These are phyloP conservation scores for Myanophis thanlyinensis DNA, from an alignment of 2,113 vertebrate species.

Conservation along the genomic window DNA sequence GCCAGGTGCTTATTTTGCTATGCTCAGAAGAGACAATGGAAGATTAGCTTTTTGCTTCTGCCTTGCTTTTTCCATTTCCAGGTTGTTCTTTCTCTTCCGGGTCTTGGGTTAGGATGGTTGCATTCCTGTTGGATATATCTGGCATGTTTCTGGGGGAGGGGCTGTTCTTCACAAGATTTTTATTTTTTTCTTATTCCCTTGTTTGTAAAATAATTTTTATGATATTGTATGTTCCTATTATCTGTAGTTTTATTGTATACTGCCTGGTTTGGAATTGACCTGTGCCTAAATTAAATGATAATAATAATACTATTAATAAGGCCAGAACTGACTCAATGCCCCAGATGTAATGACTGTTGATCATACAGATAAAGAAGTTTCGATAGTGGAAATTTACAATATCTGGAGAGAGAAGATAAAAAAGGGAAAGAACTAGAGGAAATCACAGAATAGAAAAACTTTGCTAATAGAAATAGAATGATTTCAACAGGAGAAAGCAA, in stretches of 20 bases:
- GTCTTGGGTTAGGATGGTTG: neutral
- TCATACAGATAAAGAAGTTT: too few relatives aligned
- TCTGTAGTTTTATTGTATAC: neutral
- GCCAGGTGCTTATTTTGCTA: neutral
- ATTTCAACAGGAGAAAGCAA: too few relatives aligned
- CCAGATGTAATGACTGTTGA: too few relatives aligned
- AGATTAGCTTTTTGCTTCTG: neutral
- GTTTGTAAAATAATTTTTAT: neutral
- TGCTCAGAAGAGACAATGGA: neutral
- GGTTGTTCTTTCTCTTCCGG: neutral
- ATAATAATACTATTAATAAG: too few relatives aligned
- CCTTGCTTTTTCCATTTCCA: too few relatives aligned
- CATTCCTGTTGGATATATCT: neutral
- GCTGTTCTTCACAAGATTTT: neutral
- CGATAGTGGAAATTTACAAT: too few relatives aligned
- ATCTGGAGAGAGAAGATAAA: too few relatives aligned
- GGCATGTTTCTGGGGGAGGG: neutral
- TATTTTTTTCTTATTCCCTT: neutral
- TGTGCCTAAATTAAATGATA: neutral
- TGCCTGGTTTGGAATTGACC: neutral
- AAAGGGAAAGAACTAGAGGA: too few relatives aligned
- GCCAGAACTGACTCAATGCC: too few relatives aligned
- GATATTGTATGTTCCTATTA: neutral
- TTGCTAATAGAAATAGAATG: too few relatives aligned
- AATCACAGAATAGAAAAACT: too few relatives aligned